These are phyloP conservation scores for Pedicia rivosa DNA, from an alignment of 2,888 invertebrate genomes.

Conservation along the genomic window DNA sequence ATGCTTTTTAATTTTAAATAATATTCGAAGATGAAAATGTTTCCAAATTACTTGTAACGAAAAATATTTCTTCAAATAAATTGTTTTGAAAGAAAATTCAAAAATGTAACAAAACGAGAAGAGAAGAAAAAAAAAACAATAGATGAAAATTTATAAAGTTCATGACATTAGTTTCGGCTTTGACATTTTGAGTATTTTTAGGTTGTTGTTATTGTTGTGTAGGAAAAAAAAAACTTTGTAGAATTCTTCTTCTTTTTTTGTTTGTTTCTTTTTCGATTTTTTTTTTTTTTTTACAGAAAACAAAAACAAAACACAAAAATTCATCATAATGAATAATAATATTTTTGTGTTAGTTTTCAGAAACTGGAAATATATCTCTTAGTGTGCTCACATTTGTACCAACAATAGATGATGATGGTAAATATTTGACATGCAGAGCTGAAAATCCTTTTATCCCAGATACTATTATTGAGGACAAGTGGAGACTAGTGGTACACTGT, in stretches of 20 bases:
- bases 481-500: conserved; percentile 79
- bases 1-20: too few relatives aligned
- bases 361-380: conserved; percentile 65
- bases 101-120: not conserved
- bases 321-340: too few relatives aligned
- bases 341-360: conserved; percentile 47
- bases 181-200: too few relatives aligned
- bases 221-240: not conserved
- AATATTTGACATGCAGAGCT: conserved; percentile 74
- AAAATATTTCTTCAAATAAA: too few relatives aligned
- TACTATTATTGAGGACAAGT: conserved; percentile 72
- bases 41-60: too few relatives aligned
- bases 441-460: conserved; percentile 74
- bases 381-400: conserved; percentile 74
- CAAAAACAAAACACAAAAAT: too few relatives aligned
- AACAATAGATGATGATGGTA: conserved; percentile 74
- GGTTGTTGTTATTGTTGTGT: too few relatives aligned
- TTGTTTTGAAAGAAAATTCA: too few relatives aligned
- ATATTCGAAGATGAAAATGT: too few relatives aligned
- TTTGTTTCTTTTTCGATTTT: not conserved
- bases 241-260: not conserved
- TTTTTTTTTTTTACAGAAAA: conserved; percentile 11
- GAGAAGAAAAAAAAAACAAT: not conserved
- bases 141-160: not conserved
- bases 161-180: not conserved